These are phyloP conservation scores for Lepus timidus DNA, from an alignment of 2,113 vertebrate species.

Conservation along the genomic window DNA sequence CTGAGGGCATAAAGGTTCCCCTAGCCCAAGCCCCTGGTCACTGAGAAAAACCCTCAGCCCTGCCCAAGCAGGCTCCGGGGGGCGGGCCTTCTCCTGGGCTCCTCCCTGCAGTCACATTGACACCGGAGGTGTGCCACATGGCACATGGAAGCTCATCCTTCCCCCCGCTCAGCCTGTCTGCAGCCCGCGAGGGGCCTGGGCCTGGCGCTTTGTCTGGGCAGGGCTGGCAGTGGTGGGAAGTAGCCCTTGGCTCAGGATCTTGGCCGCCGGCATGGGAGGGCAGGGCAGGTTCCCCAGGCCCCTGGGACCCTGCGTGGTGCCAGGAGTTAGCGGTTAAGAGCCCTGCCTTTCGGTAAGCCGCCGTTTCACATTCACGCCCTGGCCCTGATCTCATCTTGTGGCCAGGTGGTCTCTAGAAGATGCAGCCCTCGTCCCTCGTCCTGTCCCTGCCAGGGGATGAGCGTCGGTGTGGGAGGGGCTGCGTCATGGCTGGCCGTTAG, in stretches of 20 bases:
- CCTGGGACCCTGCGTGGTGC: background rate
- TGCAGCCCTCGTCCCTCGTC: background rate
- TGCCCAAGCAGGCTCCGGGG: background rate
- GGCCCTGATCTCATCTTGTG: background rate
- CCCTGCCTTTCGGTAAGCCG: background rate
- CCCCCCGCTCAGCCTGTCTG: background rate
- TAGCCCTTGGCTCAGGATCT: background rate
- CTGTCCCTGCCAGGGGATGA: background rate
- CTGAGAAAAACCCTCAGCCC: fast-evolving
- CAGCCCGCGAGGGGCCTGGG: background rate
- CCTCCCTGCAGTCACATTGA: background rate
- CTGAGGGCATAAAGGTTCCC: background rate
- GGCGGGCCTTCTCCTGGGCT: background rate
- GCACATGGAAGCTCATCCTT: background rate
- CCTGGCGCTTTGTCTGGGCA: background rate
- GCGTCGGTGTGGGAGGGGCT: background rate
- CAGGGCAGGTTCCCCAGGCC: background rate
- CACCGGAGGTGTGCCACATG: fast-evolving
- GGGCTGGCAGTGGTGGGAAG: no score
- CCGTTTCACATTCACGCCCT: background rate
- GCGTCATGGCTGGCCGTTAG: fast-evolving
- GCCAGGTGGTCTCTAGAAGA: background rate
- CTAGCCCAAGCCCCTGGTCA: background rate
- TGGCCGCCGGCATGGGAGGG: background rate
- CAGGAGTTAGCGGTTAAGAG: no score